These are phyloP conservation scores for Cygnus olor DNA, from an alignment of 2,797 vertebrate genomes.

Conservation along the genomic window DNA sequence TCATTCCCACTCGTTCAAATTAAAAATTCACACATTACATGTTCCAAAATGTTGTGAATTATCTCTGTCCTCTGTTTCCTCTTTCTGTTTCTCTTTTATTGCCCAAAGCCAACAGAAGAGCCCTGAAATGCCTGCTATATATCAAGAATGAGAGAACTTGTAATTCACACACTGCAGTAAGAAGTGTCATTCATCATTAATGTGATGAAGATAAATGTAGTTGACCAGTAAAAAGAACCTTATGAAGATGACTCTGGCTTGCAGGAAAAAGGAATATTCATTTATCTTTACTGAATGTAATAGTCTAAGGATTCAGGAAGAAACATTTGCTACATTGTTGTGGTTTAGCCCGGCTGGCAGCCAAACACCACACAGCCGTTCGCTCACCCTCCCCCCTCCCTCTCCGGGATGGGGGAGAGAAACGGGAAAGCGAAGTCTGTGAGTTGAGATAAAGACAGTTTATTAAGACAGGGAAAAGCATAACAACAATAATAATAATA, in stretches of 20 bases:
- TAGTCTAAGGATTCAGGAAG: background rate
- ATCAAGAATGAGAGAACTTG: background rate
- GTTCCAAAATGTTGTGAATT: background rate
- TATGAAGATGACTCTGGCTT: constrained; percentile 22
- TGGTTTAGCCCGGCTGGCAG: no score
- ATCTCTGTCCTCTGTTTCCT: background rate
- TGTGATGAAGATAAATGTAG: constrained; percentile 24
- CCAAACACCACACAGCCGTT: no score
- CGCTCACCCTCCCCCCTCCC: no score
- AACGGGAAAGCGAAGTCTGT: no score
- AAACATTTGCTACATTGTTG: background rate
- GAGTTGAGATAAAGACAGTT: no score
- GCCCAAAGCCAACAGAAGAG: background rate
- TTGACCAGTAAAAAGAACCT: background rate
- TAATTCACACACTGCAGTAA: background rate
- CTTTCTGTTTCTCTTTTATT: background rate
- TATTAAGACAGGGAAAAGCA: no score
- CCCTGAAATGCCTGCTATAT: background rate
- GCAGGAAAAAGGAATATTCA: constrained; percentile 2
- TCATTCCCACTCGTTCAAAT: constrained; percentile 19
- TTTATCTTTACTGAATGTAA: background rate
- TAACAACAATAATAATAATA: no score
- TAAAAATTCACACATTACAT: background rate
- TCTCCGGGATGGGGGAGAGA: no score
- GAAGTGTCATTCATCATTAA: constrained; percentile 36